Evolutionary conservation across 2,113 vertebrate genomes (phyloP).

Genomic region (Perccottus glenii): DNA sequence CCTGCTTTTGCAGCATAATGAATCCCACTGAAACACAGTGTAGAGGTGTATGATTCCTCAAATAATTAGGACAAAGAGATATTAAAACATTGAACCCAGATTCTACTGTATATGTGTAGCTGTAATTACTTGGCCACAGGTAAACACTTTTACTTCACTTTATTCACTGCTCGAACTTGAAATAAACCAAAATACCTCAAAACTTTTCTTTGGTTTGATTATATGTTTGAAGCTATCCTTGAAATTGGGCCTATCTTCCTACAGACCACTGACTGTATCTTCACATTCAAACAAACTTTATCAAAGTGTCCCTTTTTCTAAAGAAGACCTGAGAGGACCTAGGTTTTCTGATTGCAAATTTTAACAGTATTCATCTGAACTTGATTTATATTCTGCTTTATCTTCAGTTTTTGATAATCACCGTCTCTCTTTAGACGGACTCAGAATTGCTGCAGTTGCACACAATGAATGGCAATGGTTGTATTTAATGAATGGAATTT

Average conservation of each 20-base stretch:
- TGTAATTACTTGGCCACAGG: constrained; percentile 47
- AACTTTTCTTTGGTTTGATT: constrained; percentile 12
- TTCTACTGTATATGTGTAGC: constrained; percentile 1
- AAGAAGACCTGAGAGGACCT: not conserved
- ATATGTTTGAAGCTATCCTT: constrained; percentile 6
- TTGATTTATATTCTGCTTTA: constrained; percentile 27
- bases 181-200: not conserved
- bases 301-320: not conserved
- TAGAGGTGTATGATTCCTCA: constrained; percentile 45
- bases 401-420: not conserved
- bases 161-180: constrained; percentile 8
- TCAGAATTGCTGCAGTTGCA: constrained; percentile 4
- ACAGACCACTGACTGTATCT: not conserved
- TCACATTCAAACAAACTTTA: not conserved
- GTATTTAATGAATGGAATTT: too few relatives aligned
- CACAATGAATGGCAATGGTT: not conserved
- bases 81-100: constrained; percentile 23
- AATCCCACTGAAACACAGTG: constrained; percentile 58
- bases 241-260: not conserved
- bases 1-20: constrained; percentile 67
- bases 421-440: not conserved
- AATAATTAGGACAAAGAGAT: constrained; percentile 44
- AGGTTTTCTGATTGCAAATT: not conserved
- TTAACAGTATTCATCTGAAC: constrained; percentile 1
- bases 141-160: constrained; percentile 48